Conservation (phyloP, 92 coral and sea anemone genomes). For the Epizoanthus ramosus region DNA sequence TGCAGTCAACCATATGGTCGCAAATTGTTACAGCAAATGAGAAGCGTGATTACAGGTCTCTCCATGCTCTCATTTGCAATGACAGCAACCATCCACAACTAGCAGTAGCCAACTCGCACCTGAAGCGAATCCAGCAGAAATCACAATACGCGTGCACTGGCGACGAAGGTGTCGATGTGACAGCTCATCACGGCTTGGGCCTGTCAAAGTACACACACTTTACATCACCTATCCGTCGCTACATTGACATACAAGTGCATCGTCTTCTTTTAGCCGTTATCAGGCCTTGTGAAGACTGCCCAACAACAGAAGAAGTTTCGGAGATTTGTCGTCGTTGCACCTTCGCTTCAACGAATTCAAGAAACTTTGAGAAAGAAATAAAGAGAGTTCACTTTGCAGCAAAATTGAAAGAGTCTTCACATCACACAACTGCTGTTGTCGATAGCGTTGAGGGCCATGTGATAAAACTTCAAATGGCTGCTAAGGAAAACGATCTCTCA, state of each 20-base stretch:
- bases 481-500: conserved; percentile 58
- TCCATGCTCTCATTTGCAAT: conserved; percentile 63
- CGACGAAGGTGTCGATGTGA: conserved; percentile 36
- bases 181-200: conserved; percentile 60
- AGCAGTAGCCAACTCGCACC: conserved; percentile 64
- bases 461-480: conserved; percentile 50
- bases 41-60: conserved; percentile 32
- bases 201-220: conserved; percentile 75
- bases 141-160: conserved; percentile 72
- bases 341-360: conserved; percentile 56
- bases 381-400: conserved; percentile 68
- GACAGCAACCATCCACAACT: conserved; percentile 80
- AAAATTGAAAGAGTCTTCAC: conserved; percentile 54
- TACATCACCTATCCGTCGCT: conserved; percentile 95
- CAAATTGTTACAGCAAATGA: conserved; percentile 51
- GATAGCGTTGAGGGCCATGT: conserved; percentile 58
- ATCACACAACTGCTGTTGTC: conserved; percentile 56
- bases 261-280: conserved; percentile 57
- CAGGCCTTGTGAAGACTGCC: neutral
- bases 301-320: conserved; percentile 62
- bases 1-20: conserved; percentile 62
- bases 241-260: conserved; percentile 87
- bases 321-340: conserved; percentile 81
- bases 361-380: conserved; percentile 67
- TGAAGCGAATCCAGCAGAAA: conserved; percentile 64